Evolutionary conservation across 2,888 invertebrate species (phyloP).

Genomic region (Limnephilus lunatus): DNA sequence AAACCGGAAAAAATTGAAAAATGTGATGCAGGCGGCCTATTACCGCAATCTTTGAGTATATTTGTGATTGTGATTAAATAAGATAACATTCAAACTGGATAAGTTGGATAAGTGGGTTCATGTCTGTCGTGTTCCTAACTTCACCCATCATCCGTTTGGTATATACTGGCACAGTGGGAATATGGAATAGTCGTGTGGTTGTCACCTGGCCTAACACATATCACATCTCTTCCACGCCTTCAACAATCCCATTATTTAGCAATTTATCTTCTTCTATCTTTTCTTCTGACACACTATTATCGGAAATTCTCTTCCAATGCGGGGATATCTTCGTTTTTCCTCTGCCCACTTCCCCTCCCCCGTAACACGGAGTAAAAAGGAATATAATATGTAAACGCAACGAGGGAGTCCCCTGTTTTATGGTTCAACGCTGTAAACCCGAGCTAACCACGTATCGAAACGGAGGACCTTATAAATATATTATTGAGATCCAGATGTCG

Average conservation of each 20-base stretch:
- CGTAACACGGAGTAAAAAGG: not conserved
- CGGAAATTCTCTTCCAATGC: slow-evolving; percentile 29
- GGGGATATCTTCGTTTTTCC: no score
- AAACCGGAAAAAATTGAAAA: no score
- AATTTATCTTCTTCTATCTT: slow-evolving; percentile 36
- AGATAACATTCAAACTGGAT: not conserved
- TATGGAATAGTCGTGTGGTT: not conserved
- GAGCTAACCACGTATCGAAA: slow-evolving; percentile 4
- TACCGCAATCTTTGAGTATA: no score
- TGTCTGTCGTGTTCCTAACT: not conserved
- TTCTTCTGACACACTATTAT: slow-evolving; percentile 39
- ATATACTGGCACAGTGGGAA: not conserved
- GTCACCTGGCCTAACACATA: slow-evolving; percentile 22
- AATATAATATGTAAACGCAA: not conserved
- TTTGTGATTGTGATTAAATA: not conserved
- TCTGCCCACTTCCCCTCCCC: not conserved
- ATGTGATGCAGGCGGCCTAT: no score
- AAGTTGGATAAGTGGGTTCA: not conserved
- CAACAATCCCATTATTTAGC: slow-evolving; percentile 36
- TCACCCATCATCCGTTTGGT: not conserved
- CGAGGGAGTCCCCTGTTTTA: slow-evolving; percentile 24
- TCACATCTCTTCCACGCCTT: not conserved
- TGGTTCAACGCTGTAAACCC: not conserved
- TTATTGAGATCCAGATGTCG: not conserved
- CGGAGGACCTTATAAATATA: not conserved